phyloP scores from a whole-genome alignment of 2,888 invertebrate species.

The Melanchra persicariae region DNA sequence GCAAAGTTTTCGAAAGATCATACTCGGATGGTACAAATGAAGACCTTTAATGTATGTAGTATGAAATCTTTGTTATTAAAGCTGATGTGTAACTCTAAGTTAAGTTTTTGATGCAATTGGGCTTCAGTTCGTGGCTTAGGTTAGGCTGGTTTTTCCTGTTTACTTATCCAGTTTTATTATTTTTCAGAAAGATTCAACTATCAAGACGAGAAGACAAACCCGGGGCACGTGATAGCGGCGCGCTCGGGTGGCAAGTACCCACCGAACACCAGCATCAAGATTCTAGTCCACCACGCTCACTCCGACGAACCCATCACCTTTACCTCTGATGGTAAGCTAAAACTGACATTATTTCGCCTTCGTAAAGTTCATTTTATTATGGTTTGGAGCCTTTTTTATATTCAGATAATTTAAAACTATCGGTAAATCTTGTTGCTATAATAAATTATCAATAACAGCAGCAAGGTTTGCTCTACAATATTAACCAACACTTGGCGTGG shows the following conservation, averaged over 20 bases:
- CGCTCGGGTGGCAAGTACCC: slow-evolving; percentile 95
- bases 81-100: neutral
- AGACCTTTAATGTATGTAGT: too few species aligned
- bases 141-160: neutral
- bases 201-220: slow-evolving; percentile 95
- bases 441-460: too few species aligned
- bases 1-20: too few species aligned
- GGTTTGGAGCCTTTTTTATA: neutral
- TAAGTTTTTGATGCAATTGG: too few species aligned
- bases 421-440: too few species aligned
- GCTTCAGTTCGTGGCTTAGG: neutral
- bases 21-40: too few species aligned
- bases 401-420: too few species aligned
- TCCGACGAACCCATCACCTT: slow-evolving; percentile 94
- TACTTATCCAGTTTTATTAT: neutral
- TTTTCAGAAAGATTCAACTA: slow-evolving; percentile 93
- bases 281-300: slow-evolving; percentile 93
- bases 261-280: slow-evolving; percentile 96
- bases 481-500: too few species aligned
- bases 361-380: neutral
- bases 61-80: too few species aligned
- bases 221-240: slow-evolving; percentile 97
- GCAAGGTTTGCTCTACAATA: too few species aligned
- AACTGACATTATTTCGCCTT: neutral
- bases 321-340: slow-evolving; percentile 91